phyloP scores from a whole-genome alignment of 2,888 invertebrate genomes.

The Omphaloscelis lunosa region DNA sequence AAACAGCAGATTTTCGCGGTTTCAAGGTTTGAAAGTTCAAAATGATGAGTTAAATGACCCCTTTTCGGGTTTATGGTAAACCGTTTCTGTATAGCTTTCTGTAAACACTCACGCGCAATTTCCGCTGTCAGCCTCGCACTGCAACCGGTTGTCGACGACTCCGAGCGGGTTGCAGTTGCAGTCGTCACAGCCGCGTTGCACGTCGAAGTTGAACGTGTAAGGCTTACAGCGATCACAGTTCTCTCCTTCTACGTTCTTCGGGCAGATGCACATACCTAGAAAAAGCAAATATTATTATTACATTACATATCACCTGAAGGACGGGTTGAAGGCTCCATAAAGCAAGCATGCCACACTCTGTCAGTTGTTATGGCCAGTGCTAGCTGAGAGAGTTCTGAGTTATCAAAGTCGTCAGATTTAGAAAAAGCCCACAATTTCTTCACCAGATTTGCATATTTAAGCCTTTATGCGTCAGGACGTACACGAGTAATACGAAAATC shows the following conservation, averaged over 20 bases:
- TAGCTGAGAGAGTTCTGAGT: not conserved
- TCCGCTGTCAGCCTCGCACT: constrained; percentile 97
- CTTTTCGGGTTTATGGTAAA: not conserved
- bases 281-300: not conserved
- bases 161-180: constrained; percentile 97
- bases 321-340: not conserved
- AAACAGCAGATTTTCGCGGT: not conserved
- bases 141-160: constrained; percentile 93
- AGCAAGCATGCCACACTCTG: not conserved
- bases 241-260: constrained; percentile 96
- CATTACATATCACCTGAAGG: not conserved
- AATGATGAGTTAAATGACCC: not conserved
- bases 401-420: too few relatives aligned
- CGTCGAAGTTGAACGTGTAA: constrained; percentile 97
- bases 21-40: not conserved
- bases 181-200: constrained; percentile 98
- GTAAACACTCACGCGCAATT: constrained; percentile 93
- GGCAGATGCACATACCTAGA: constrained; percentile 96
- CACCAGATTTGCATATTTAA: too few relatives aligned
- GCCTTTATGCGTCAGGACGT: too few relatives aligned
- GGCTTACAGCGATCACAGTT: constrained; percentile 97
- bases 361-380: not conserved
- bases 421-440: too few relatives aligned
- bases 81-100: not conserved
- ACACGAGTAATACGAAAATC: too few relatives aligned